Percentiles rank a stretch among this genome's conserved stretches.
These are phyloP conservation scores for Buceros bicornis DNA, from an alignment of 2,797 vertebrate genomes.

Conservation along the genomic window DNA sequence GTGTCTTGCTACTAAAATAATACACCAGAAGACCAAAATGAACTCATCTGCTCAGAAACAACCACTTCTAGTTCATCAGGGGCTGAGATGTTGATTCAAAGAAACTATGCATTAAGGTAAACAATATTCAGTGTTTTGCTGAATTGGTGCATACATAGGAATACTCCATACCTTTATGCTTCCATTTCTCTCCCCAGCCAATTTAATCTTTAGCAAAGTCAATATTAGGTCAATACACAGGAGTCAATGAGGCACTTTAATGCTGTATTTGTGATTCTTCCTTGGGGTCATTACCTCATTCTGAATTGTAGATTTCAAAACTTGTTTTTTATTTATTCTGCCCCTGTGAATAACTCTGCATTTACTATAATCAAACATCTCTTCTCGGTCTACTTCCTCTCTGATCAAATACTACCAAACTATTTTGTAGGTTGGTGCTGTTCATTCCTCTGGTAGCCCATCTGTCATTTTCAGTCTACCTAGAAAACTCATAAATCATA, in stretches of 20 bases:
- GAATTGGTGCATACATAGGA: neutral
- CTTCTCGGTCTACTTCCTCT: neutral
- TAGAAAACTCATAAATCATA: neutral
- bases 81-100: neutral
- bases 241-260: conserved; percentile 15
- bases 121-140: neutral
- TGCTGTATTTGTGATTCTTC: neutral
- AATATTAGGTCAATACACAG: conserved; percentile 43
- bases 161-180: neutral
- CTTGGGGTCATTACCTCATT: neutral
- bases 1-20: neutral
- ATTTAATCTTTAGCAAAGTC: conserved; percentile 36
- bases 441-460: neutral
- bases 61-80: neutral
- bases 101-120: conserved; percentile 8
- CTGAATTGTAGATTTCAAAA: conserved; percentile 33
- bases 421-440: neutral
- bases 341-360: neutral
- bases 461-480: neutral
- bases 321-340: neutral
- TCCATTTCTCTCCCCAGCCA: neutral
- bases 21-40: neutral
- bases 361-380: neutral
- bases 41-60: neutral
- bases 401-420: neutral